Percentiles rank a stretch among this genome's conserved stretches.
phyloP scores from a whole-genome alignment of 1,140 invertebrate genomes.

The Drosophila biarmipes region DNA sequence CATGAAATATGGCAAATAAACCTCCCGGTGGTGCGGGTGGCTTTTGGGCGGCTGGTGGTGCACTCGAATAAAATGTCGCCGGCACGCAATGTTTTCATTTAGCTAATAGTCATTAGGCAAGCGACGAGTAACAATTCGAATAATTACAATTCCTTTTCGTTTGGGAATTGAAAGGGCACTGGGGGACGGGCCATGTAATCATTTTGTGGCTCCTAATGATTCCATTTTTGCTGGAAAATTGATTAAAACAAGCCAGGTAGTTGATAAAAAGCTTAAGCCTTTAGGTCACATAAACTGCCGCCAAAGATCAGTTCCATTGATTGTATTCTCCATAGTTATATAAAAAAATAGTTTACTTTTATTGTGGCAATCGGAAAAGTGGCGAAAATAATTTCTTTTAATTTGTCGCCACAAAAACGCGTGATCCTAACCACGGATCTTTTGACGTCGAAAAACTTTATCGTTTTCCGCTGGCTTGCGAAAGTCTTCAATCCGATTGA shows the following conservation, averaged over 20 bases:
- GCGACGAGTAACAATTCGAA: constrained; percentile 54
- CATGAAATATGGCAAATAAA: constrained; percentile 82
- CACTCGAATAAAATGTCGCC: constrained; percentile 70
- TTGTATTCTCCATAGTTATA: too few species aligned
- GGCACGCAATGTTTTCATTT: constrained; percentile 81
- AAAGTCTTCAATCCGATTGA: constrained; percentile 72
- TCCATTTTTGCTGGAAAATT: constrained; percentile 47
- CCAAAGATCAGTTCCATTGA: too few species aligned
- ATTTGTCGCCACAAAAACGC: background rate
- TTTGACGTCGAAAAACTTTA: constrained; percentile 22
- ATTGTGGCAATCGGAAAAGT: too few species aligned
- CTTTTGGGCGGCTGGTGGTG: constrained; percentile 7
- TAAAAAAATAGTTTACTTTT: background rate
- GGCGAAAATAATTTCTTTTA: background rate
- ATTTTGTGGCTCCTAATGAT: constrained; percentile 64
- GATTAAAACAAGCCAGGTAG: constrained; percentile 41
- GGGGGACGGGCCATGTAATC: constrained; percentile 60
- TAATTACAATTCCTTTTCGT: constrained; percentile 60
- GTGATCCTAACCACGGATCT: background rate
- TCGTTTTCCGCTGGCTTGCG: constrained; percentile 14
- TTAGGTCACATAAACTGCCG: background rate
- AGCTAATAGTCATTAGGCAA: constrained; percentile 77
- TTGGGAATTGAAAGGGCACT: constrained; percentile 14
- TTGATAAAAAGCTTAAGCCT: background rate
- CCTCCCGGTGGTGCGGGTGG: constrained; percentile 12